Evolutionary conservation across 2,797 vertebrate species (phyloP).

Genomic region (Tapirus indicus): DNA sequence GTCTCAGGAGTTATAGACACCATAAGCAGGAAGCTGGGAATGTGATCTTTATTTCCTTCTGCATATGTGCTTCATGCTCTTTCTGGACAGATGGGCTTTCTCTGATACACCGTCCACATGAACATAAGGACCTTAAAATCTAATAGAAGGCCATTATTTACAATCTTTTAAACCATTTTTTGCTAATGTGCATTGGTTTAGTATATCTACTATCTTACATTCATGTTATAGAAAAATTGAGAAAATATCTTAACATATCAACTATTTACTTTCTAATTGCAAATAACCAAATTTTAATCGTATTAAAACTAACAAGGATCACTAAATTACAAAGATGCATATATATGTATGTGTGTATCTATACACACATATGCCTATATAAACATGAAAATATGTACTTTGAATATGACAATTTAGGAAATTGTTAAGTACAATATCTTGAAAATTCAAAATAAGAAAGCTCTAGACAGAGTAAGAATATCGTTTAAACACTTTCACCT

Average conservation of each 20-base stretch:
- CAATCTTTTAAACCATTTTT: background rate
- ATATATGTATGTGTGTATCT: background rate
- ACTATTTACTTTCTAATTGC: slow-evolving; percentile 6
- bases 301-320: background rate
- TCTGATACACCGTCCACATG: background rate
- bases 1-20: background rate
- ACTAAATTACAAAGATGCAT: background rate
- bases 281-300: background rate
- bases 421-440: background rate
- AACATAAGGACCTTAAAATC: background rate
- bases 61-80: background rate
- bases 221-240: background rate
- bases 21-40: background rate
- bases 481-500: background rate
- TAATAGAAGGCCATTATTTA: background rate
- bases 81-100: background rate
- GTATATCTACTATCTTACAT: background rate
- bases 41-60: slow-evolving; percentile 1
- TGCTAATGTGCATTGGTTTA: background rate
- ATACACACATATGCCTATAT: background rate
- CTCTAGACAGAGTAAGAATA: background rate
- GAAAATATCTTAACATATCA: background rate
- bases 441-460: background rate
- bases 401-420: background rate
- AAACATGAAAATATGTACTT: background rate